Percentiles rank a stretch among this genome's conserved stretches.
phyloP scores from a whole-genome alignment of 2,888 invertebrate genomes.

The Lordiphosa fenestrarum region DNA sequence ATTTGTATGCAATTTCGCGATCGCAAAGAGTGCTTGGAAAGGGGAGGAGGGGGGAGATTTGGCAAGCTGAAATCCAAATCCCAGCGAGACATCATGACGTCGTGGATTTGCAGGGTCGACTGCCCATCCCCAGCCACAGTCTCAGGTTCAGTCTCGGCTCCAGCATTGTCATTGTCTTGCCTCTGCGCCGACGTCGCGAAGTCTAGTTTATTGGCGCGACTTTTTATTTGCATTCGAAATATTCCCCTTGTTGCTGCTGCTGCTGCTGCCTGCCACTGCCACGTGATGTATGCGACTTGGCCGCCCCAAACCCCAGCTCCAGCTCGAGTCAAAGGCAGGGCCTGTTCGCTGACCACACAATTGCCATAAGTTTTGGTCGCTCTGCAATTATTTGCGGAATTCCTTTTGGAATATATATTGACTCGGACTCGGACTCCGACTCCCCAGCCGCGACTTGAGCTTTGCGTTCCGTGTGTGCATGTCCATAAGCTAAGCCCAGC shows the following conservation, averaged over 20 bases:
- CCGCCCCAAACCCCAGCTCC: conserved; percentile 19
- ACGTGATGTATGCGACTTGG: conserved; percentile 68
- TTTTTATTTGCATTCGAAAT: conserved; percentile 78
- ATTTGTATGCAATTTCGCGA: conserved; percentile 76
- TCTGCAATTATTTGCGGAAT: conserved; percentile 77
- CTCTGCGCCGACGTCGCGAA: conserved; percentile 62
- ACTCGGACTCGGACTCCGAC: conserved; percentile 42
- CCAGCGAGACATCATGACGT: conserved; percentile 78
- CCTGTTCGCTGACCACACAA: conserved; percentile 51
- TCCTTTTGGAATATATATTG: conserved; percentile 76
- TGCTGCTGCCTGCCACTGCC: conserved; percentile 36
- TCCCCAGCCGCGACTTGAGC: conserved; percentile 31
- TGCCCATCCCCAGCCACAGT: conserved; percentile 16
- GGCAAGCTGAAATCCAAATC: conserved; percentile 62
- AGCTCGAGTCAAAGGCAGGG: conserved; percentile 13
- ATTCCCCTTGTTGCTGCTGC: conserved; percentile 32
- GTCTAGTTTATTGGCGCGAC: conserved; percentile 79
- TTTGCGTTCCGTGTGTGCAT: conserved; percentile 35
- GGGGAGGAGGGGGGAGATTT: not conserved
- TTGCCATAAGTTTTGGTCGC: conserved; percentile 70
- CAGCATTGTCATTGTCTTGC: conserved; percentile 43
- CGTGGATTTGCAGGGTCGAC: conserved; percentile 48
- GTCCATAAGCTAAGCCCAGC: conserved; percentile 38
- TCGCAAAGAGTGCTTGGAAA: conserved; percentile 16
- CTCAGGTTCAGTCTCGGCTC: conserved; percentile 21